Conservation (phyloP, 2,888 invertebrate species). For the Charanyca ferruginea region DNA sequence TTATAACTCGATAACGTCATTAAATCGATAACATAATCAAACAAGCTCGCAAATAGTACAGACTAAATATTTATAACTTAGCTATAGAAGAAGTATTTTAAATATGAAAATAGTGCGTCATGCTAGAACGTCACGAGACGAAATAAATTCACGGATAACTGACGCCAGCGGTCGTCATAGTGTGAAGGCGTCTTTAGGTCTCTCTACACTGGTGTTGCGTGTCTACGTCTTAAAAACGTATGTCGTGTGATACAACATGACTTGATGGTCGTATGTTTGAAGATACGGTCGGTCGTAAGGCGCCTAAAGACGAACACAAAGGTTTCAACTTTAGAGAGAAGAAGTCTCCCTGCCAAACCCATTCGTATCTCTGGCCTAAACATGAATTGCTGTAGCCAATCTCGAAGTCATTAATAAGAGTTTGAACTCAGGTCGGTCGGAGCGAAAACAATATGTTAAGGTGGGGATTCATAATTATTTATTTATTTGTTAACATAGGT, state of each 20-base stretch:
- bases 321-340: too few relatives aligned
- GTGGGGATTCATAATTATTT: too few relatives aligned
- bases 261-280: constrained; percentile 6
- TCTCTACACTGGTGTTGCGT: constrained; percentile 4
- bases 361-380: too few relatives aligned
- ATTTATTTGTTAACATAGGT: too few relatives aligned
- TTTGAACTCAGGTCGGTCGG: too few relatives aligned
- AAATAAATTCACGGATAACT: constrained; percentile 30
- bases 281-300: background rate
- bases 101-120: constrained; percentile 36
- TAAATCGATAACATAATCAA: constrained; percentile 16
- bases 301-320: background rate
- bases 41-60: constrained; percentile 8
- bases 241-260: constrained; percentile 20
- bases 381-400: too few relatives aligned
- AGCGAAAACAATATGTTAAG: too few relatives aligned
- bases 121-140: constrained; percentile 29
- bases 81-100: constrained; percentile 18
- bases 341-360: too few relatives aligned
- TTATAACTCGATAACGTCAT: constrained; percentile 14
- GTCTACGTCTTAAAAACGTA: constrained; percentile 5
- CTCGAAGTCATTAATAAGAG: too few relatives aligned
- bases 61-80: constrained; percentile 42
- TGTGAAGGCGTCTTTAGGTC: constrained; percentile 52
- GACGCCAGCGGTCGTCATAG: constrained; percentile 41